Percentiles rank a stretch among this genome's conserved stretches.
Evolutionary conservation across 2,888 invertebrate species (phyloP).

Genomic region (Calliopum simillimum): DNA sequence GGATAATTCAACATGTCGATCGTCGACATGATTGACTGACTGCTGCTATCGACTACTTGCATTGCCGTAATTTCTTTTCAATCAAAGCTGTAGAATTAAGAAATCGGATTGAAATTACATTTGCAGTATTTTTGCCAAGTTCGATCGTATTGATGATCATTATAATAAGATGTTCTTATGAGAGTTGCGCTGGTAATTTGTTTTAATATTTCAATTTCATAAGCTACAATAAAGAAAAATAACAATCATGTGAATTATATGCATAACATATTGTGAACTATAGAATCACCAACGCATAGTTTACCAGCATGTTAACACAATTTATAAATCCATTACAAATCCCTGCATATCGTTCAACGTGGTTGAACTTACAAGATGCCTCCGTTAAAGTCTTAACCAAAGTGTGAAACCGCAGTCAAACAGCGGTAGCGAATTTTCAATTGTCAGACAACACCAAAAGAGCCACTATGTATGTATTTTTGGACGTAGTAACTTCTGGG

Average conservation of each 20-base stretch:
- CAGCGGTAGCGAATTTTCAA: conserved; percentile 61
- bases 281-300: not conserved
- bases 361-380: conserved; percentile 29
- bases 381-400: conserved; percentile 58
- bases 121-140: not conserved
- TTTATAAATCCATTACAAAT: conserved; percentile 24
- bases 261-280: not conserved
- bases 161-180: not conserved
- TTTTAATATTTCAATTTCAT: conserved; percentile 17
- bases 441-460: conserved; percentile 42
- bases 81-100: not conserved
- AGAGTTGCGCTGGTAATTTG: conserved; percentile 7
- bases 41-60: conserved; percentile 5
- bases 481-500: too few relatives aligned
- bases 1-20: conserved; percentile 8
- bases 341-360: conserved; percentile 14
- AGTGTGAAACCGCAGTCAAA: conserved; percentile 67
- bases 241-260: not conserved
- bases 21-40: conserved; percentile 21
- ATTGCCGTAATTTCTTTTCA: not conserved
- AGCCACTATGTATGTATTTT: conserved; percentile 11
- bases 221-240: conserved; percentile 7
- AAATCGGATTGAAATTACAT: not conserved
- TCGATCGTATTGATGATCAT: not conserved
- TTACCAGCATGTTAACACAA: conserved; percentile 32